Percentiles rank a stretch among this genome's conserved stretches.
These are phyloP conservation scores for Xestia xanthographa DNA, from an alignment of 2,888 invertebrate genomes.

Conservation along the genomic window DNA sequence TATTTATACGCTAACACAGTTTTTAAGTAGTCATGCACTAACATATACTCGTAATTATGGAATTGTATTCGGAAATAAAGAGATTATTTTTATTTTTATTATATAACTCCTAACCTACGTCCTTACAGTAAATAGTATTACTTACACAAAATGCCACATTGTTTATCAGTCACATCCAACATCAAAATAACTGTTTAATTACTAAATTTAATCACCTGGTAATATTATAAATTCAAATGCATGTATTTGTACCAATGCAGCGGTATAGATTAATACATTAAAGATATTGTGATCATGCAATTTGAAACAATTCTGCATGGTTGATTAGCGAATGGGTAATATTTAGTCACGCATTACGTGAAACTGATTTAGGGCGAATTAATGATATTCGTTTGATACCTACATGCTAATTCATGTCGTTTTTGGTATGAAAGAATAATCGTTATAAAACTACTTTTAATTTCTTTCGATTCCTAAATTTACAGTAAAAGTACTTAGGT, in stretches of 20 bases:
- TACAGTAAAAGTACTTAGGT: background rate
- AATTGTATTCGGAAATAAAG: too few relatives aligned
- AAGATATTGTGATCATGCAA: constrained; percentile 27
- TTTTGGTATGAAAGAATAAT: background rate
- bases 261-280: constrained; percentile 29
- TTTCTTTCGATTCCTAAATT: background rate
- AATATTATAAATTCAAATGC: constrained; percentile 23
- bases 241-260: background rate
- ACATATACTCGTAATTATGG: too few relatives aligned
- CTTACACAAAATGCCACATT: background rate
- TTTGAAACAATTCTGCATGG: constrained; percentile 33
- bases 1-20: too few relatives aligned
- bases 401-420: background rate
- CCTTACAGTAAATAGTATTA: background rate
- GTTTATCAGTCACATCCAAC: background rate
- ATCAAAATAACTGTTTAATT: background rate
- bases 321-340: background rate
- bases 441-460: background rate
- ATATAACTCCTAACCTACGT: background rate
- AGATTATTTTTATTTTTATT: too few relatives aligned
- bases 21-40: too few relatives aligned
- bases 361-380: constrained; percentile 9
- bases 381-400: background rate
- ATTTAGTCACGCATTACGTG: background rate
- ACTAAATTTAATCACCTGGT: background rate